A percentile compares a stretch with the other conserved stretches of the same genome.
Evolutionary conservation across 2,113 vertebrate species (phyloP).

Genomic region (Shinisaurus crocodilurus): DNA sequence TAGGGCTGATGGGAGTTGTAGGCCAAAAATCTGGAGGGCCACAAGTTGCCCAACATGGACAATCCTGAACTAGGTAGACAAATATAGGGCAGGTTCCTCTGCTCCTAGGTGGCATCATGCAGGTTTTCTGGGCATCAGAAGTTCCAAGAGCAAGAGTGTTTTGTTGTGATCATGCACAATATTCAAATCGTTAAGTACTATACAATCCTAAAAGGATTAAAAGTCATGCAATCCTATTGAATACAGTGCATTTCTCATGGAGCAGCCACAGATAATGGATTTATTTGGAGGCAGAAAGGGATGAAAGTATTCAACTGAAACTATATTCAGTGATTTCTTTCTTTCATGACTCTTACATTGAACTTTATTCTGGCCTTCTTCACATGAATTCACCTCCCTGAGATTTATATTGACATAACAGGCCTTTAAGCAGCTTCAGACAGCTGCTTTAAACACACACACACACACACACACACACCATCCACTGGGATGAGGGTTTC

Average conservation of each 20-base stretch:
- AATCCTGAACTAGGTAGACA: background rate
- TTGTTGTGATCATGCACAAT: background rate
- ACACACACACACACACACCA: background rate
- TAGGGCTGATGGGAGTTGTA: too few relatives aligned
- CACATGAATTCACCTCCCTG: background rate
- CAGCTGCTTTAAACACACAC: conserved; percentile 7
- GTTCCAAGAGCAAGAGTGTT: background rate
- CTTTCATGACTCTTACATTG: background rate
- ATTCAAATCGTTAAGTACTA: background rate
- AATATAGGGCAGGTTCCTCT: background rate
- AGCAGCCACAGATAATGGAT: background rate
- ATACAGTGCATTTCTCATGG: background rate
- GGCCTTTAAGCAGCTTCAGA: background rate
- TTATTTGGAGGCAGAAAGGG: background rate
- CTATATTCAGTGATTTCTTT: background rate
- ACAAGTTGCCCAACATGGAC: background rate
- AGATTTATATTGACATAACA: background rate
- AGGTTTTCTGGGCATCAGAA: background rate
- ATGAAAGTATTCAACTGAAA: background rate
- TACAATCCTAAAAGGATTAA: background rate
- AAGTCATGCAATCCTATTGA: background rate
- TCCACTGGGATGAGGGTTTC: background rate
- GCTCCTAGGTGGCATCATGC: background rate
- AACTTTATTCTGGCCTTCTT: background rate
- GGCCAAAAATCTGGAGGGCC: background rate